Evolutionary conservation across 2,113 vertebrate species (phyloP).

Genomic region (Pseudorhombus dupliciocellatus): DNA sequence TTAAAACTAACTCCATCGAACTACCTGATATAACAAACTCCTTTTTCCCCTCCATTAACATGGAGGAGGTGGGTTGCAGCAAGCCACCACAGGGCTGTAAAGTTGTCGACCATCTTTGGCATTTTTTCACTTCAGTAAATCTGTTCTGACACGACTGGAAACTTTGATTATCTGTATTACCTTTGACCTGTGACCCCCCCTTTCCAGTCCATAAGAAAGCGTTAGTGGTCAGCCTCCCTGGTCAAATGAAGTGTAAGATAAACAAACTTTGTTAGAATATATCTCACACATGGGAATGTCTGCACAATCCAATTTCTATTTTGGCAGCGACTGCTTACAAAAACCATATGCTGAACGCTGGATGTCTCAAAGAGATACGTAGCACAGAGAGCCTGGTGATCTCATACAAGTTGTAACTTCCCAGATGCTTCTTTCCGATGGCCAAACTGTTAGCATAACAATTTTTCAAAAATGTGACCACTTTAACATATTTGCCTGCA

Average conservation of each 20-base stretch:
- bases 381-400: slow-evolving; percentile 28
- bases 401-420: slow-evolving; percentile 45
- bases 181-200: neutral
- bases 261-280: slow-evolving; percentile 31
- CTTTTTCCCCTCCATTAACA: too few species aligned
- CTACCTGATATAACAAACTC: too few species aligned
- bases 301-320: slow-evolving; percentile 36
- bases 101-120: too few species aligned
- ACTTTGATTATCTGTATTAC: neutral
- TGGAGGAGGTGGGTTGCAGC: too few species aligned
- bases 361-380: slow-evolving; percentile 47
- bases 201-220: neutral
- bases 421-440: slow-evolving; percentile 49
- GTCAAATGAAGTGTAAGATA: slow-evolving; percentile 33
- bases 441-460: slow-evolving; percentile 33
- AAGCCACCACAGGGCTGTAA: too few species aligned
- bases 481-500: slow-evolving; percentile 18
- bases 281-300: slow-evolving; percentile 21
- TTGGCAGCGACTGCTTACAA: slow-evolving; percentile 56
- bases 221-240: slow-evolving; percentile 12
- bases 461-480: slow-evolving; percentile 30
- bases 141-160: neutral
- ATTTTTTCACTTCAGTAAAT: too few species aligned
- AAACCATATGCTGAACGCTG: slow-evolving; percentile 58
- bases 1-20: neutral